Conservation (phyloP, 2,888 invertebrate genomes). For the Thymelicus acteon region DNA sequence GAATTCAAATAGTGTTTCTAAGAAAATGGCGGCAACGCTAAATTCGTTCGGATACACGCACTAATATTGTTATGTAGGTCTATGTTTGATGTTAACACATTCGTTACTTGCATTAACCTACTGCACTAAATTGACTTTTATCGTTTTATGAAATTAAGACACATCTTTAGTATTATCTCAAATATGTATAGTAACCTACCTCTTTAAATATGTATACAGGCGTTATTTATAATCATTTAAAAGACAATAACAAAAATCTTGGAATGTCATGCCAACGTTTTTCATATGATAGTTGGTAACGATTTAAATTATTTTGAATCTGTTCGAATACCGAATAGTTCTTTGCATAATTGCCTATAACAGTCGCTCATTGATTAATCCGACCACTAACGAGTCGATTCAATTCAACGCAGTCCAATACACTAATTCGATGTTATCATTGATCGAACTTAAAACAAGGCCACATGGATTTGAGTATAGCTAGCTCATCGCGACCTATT, state of each 20-base stretch:
- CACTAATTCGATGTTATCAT: slow-evolving; percentile 5
- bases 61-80: slow-evolving; percentile 7
- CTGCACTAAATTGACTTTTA: neutral
- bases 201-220: no score
- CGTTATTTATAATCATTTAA: no score
- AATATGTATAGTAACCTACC: no score
- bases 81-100: slow-evolving; percentile 16
- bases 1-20: slow-evolving; percentile 3
- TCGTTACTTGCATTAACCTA: slow-evolving; percentile 17
- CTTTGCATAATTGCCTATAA: no score
- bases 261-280: neutral
- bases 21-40: slow-evolving; percentile 24
- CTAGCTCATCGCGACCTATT: slow-evolving; percentile 8
- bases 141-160: neutral
- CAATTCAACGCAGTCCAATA: slow-evolving; percentile 3
- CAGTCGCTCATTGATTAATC: slow-evolving; percentile 4
- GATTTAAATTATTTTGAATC: no score
- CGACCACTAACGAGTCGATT: neutral
- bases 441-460: slow-evolving; percentile 8
- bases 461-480: slow-evolving; percentile 13
- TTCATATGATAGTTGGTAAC: no score
- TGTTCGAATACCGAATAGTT: no score
- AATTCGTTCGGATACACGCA: slow-evolving; percentile 28
- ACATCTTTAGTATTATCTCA: no score
- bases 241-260: neutral